Conservation (phyloP, 1,140 invertebrate species). For the Temnothorax longispinosus region DNA sequence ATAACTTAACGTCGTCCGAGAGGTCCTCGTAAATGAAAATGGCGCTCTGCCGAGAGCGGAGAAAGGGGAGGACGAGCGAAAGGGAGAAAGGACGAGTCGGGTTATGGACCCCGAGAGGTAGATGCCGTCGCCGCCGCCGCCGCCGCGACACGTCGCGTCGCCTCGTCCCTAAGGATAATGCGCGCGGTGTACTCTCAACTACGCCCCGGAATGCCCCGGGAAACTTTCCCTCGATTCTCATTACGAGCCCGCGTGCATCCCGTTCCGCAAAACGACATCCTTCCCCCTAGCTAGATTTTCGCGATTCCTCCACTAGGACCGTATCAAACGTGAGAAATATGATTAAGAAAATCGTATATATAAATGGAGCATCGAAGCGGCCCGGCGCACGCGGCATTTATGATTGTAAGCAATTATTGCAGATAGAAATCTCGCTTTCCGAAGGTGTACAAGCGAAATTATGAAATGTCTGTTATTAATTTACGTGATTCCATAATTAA, state of each 20-base stretch:
- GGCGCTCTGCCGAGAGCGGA: constrained; percentile 19
- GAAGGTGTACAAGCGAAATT: neutral
- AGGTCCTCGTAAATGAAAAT: constrained; percentile 72
- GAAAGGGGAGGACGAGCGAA: constrained; percentile 22
- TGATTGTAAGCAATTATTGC: constrained; percentile 16
- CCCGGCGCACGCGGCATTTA: neutral
- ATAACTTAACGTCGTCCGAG: constrained; percentile 76
- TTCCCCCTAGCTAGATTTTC: constrained; percentile 25
- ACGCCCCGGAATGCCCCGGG: constrained; percentile 30
- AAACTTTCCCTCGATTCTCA: constrained; percentile 69
- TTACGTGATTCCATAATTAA: constrained; percentile 3
- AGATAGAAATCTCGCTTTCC: neutral
- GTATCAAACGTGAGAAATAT: neutral
- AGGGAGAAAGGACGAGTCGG: constrained; percentile 29
- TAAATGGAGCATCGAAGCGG: neutral
- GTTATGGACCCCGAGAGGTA: constrained; percentile 28
- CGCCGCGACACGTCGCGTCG: constrained; percentile 18
- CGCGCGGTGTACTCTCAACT: constrained; percentile 29
- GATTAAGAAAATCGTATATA: neutral
- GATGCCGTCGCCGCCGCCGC: constrained; percentile 8
- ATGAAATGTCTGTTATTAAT: constrained; percentile 2
- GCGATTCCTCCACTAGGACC: neutral
- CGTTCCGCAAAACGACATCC: constrained; percentile 53
- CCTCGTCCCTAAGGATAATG: constrained; percentile 58
- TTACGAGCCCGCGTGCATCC: constrained; percentile 54